These are phyloP conservation scores for Cryptoblepharus egeriae DNA, from an alignment of 2,797 vertebrate species.

Conservation along the genomic window DNA sequence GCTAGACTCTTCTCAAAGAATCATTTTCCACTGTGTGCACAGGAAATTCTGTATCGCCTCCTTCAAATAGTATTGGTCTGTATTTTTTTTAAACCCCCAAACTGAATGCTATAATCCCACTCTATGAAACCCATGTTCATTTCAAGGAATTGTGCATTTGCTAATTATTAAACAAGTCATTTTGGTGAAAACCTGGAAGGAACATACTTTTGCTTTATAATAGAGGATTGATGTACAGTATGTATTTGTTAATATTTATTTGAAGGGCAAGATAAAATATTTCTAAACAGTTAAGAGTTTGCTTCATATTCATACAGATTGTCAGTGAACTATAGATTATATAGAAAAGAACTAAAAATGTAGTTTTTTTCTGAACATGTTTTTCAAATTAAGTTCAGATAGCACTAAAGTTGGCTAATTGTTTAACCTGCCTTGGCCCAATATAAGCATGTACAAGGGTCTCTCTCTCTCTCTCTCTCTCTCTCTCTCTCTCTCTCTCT, in stretches of 20 bases:
- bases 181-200: slow-evolving; percentile 41
- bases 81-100: too few relatives aligned
- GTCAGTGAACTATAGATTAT: not conserved
- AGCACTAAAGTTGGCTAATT: slow-evolving; percentile 38
- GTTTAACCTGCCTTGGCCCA: slow-evolving; percentile 61
- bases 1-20: slow-evolving; percentile 81
- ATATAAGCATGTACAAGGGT: slow-evolving; percentile 47
- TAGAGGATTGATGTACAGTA: not conserved
- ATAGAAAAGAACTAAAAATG: not conserved
- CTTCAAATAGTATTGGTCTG: slow-evolving; percentile 77
- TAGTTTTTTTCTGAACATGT: slow-evolving; percentile 13
- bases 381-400: slow-evolving; percentile 49
- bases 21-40: slow-evolving; percentile 84
- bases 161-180: slow-evolving; percentile 58
- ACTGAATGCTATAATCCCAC: slow-evolving; percentile 56
- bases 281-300: slow-evolving; percentile 11
- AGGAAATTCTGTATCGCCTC: slow-evolving; percentile 78
- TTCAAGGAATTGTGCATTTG: slow-evolving; percentile 54
- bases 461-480: too few relatives aligned
- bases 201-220: slow-evolving; percentile 34
- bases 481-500: too few relatives aligned
- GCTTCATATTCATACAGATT: slow-evolving; percentile 23
- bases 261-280: slow-evolving; percentile 44
- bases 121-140: slow-evolving; percentile 53
- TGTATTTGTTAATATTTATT: slow-evolving; percentile 46